Conservation (phyloP, 2,113 vertebrate genomes). For the Chaetops frenatus region DNA sequence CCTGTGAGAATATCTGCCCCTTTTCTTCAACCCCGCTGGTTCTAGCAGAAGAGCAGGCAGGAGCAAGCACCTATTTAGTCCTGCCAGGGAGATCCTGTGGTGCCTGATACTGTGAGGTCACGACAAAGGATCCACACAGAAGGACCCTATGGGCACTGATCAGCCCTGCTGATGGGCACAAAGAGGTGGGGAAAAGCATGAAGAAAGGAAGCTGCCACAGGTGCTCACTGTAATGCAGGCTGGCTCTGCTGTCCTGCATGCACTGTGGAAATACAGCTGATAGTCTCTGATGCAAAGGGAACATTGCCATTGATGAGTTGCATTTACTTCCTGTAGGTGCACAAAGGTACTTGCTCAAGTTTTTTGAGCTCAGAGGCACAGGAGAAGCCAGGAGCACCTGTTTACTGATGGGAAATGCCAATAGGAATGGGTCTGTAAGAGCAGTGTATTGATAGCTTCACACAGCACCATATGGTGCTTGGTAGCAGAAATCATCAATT, state of each 20-base stretch:
- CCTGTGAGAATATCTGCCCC: background rate
- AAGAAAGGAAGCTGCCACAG: background rate
- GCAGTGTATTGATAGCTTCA: slow-evolving; percentile 5
- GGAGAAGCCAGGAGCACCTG: slow-evolving; percentile 19
- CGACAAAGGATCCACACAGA: rapidly evolving
- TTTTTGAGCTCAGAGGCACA: background rate
- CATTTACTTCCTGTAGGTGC: background rate
- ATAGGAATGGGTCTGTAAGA: slow-evolving; percentile 22
- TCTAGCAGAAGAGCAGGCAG: background rate
- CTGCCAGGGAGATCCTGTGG: background rate
- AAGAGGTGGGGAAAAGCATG: background rate
- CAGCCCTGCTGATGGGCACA: rapidly evolving
- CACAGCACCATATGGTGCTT: slow-evolving; percentile 21
- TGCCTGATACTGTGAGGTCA: background rate
- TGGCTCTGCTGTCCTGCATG: background rate
- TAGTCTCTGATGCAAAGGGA: background rate
- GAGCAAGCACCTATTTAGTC: background rate
- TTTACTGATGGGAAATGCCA: slow-evolving; percentile 40
- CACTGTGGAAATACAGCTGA: background rate
- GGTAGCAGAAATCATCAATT: slow-evolving; percentile 16
- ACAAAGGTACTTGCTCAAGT: background rate
- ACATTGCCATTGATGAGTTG: background rate
- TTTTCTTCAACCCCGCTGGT: background rate
- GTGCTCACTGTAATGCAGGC: rapidly evolving
- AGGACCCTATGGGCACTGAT: background rate